Evolutionary conservation across 2,888 invertebrate genomes (phyloP).

Genomic region (Napeogenes inachia): DNA sequence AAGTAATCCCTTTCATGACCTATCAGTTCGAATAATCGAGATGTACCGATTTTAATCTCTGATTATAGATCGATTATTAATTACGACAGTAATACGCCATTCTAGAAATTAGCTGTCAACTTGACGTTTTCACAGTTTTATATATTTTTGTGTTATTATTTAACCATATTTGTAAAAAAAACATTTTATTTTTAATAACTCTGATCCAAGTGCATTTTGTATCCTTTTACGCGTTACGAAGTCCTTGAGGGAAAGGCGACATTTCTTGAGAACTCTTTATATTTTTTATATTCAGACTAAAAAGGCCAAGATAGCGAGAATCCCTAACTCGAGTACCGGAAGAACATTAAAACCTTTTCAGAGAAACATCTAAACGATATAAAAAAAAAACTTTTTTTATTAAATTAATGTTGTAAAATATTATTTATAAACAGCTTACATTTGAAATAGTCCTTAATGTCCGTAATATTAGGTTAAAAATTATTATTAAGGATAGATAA

Average conservation of each 20-base stretch:
- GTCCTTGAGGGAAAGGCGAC: slow-evolving; percentile 32
- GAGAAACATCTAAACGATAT: slow-evolving; percentile 20
- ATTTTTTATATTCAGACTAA: slow-evolving; percentile 55
- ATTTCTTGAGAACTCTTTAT: slow-evolving; percentile 56
- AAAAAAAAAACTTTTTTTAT: slow-evolving; percentile 14
- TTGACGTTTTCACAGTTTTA: too few species aligned
- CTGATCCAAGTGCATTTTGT: slow-evolving; percentile 6
- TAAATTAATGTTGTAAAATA: slow-evolving; percentile 3
- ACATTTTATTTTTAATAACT: too few species aligned
- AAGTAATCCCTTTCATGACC: too few species aligned
- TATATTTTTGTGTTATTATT: too few species aligned
- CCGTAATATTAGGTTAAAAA: neutral
- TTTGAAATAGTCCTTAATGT: neutral
- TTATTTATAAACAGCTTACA: neutral
- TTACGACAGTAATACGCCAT: too few species aligned
- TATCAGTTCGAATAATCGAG: too few species aligned
- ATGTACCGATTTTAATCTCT: too few species aligned
- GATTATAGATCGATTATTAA: too few species aligned
- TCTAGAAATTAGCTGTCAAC: too few species aligned
- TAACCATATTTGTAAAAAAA: too few species aligned
- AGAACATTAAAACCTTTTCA: slow-evolving; percentile 30
- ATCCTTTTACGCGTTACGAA: slow-evolving; percentile 19
- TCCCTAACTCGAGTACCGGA: slow-evolving; percentile 26
- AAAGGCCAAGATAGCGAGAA: slow-evolving; percentile 50
- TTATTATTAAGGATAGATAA: too few species aligned